Conservation (phyloP, 2,888 invertebrate species). For the Phasia obesa region DNA sequence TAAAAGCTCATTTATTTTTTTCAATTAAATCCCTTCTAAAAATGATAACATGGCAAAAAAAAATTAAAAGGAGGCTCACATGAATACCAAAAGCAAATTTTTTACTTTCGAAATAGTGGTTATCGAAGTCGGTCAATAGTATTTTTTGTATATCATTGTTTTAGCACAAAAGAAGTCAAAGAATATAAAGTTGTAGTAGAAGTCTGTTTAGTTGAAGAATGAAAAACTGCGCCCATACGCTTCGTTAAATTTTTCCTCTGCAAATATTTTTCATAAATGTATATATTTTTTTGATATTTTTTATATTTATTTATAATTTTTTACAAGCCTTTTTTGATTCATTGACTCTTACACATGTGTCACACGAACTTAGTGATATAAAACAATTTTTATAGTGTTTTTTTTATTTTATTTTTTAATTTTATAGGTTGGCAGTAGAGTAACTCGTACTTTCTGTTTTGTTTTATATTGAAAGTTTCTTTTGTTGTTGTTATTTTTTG, state of each 20-base stretch:
- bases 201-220: slow-evolving; percentile 53
- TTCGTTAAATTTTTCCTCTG: slow-evolving; percentile 56
- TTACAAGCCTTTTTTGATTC: slow-evolving; percentile 43
- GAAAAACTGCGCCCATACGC: slow-evolving; percentile 58
- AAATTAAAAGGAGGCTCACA: too few relatives aligned
- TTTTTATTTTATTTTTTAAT: slow-evolving; percentile 5
- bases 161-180: slow-evolving; percentile 7
- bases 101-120: not conserved
- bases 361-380: slow-evolving; percentile 49
- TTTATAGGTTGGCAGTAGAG: slow-evolving; percentile 22
- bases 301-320: slow-evolving; percentile 38
- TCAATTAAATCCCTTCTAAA: too few relatives aligned
- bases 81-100: too few relatives aligned
- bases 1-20: too few relatives aligned
- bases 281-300: slow-evolving; percentile 3
- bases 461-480: slow-evolving; percentile 31
- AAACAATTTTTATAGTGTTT: slow-evolving; percentile 50
- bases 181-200: slow-evolving; percentile 38
- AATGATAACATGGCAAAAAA: too few relatives aligned
- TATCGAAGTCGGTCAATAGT: not conserved
- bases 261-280: slow-evolving; percentile 19
- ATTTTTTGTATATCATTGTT: not conserved
- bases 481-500: slow-evolving; percentile 45
- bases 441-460: slow-evolving; percentile 16
- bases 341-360: slow-evolving; percentile 64